phyloP scores from a whole-genome alignment of 2,888 invertebrate genomes.

The Heliconius aoede region DNA sequence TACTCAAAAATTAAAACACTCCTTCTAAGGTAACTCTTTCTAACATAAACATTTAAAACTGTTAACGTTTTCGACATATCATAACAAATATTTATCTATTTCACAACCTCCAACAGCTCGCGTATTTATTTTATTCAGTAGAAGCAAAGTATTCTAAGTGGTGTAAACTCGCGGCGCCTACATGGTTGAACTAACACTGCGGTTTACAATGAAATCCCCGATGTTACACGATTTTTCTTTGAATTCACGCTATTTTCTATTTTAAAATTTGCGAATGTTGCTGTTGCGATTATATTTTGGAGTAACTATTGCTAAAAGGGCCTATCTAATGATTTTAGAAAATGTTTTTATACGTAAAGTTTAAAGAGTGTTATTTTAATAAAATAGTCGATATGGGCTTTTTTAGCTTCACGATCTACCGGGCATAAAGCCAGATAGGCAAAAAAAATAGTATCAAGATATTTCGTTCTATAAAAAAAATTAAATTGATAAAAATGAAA shows the following conservation, averaged over 20 bases:
- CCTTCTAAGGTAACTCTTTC: background rate
- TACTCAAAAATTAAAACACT: background rate
- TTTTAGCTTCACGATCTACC: too few species aligned
- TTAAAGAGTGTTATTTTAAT: background rate
- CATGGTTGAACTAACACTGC: constrained; percentile 39
- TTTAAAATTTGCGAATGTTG: background rate
- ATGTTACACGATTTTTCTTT: constrained; percentile 19
- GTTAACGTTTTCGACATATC: constrained; percentile 6
- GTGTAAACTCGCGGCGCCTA: constrained; percentile 34
- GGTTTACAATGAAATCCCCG: constrained; percentile 37
- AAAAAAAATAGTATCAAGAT: too few species aligned
- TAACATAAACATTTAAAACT: background rate
- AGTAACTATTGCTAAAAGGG: background rate
- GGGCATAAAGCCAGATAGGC: too few species aligned
- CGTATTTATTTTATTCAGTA: constrained; percentile 21
- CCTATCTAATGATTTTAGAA: background rate
- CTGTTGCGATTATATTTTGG: background rate
- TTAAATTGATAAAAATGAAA: too few species aligned
- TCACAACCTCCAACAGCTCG: background rate
- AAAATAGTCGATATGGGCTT: too few species aligned
- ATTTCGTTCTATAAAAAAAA: too few species aligned
- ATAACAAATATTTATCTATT: constrained; percentile 14
- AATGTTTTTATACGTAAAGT: too few species aligned
- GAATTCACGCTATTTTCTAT: constrained; percentile 22
- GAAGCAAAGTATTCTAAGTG: constrained; percentile 34